Percentiles rank a stretch among this genome's conserved stretches.
Evolutionary conservation across 2,888 invertebrate genomes (phyloP).

Genomic region (Athalia circularis): DNA sequence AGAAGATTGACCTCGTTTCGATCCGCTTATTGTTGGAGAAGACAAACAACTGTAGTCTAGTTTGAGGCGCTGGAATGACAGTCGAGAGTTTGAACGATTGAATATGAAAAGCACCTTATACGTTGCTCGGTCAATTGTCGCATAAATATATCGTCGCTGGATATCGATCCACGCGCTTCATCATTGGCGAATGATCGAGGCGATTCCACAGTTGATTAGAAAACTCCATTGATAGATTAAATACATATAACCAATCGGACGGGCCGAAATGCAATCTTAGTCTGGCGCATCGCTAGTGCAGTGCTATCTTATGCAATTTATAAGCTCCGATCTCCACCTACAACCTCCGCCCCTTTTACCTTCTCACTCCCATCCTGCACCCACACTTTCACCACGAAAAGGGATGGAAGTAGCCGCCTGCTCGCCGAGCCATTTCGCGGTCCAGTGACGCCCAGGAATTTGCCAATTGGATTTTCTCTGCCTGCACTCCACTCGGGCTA

Average conservation of each 20-base stretch:
- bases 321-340: conserved; percentile 58
- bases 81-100: conserved; percentile 35
- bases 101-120: conserved; percentile 15
- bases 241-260: conserved; percentile 59
- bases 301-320: conserved; percentile 70
- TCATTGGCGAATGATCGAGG: conserved; percentile 7
- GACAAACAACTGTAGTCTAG: conserved; percentile 35
- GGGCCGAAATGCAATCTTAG: conserved; percentile 63
- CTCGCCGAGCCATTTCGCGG: conserved; percentile 72
- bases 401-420: conserved; percentile 66
- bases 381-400: conserved; percentile 56
- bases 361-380: conserved; percentile 36
- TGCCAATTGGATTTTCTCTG: conserved; percentile 73
- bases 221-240: conserved; percentile 30
- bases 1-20: conserved; percentile 36
- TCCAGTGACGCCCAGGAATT: conserved; percentile 72
- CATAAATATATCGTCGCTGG: conserved; percentile 20
- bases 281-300: conserved; percentile 58
- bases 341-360: conserved; percentile 39
- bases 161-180: not conserved
- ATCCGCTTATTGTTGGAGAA: conserved; percentile 38
- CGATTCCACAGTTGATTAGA: conserved; percentile 37
- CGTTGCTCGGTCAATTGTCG: not conserved
- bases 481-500: conserved; percentile 64
- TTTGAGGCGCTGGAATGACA: conserved; percentile 27